Evolutionary conservation across 2,888 invertebrate species (phyloP).

Genomic region (Drosophila koepferae): DNA sequence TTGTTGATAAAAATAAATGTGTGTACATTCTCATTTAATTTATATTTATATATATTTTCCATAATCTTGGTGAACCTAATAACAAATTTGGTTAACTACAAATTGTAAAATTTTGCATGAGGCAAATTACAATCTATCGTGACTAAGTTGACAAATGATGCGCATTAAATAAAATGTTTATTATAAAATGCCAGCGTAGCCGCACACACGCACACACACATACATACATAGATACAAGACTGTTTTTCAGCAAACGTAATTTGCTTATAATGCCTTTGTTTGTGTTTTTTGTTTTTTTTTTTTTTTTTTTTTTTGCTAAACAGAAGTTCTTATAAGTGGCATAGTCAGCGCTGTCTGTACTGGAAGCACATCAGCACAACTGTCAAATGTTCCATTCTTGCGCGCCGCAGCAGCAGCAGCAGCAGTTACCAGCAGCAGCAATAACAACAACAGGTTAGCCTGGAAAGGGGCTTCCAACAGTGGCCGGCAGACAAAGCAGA

Average conservation of each 20-base stretch:
- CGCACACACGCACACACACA: background rate
- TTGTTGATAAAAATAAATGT: background rate
- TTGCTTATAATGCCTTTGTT: constrained; percentile 20
- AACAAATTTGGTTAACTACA: background rate
- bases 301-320: background rate
- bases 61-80: constrained; percentile 10
- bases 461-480: constrained; percentile 43
- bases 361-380: constrained; percentile 21
- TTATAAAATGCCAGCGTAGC: constrained; percentile 8
- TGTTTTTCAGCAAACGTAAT: constrained; percentile 9
- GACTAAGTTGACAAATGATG: constrained; percentile 35
- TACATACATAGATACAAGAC: background rate
- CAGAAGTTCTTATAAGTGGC: constrained; percentile 3
- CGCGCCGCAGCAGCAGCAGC: background rate
- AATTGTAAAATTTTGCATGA: background rate
- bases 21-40: background rate
- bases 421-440: background rate
- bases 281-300: background rate
- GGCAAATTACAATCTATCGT: constrained; percentile 30
- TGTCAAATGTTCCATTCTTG: constrained; percentile 20
- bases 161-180: constrained; percentile 20
- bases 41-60: background rate
- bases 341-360: constrained; percentile 16
- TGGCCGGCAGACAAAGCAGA: constrained; percentile 24
- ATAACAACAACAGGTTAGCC: constrained; percentile 30